These are phyloP conservation scores for Terebella lapidaria DNA, from an alignment of 2,888 invertebrate genomes.

Conservation along the genomic window DNA sequence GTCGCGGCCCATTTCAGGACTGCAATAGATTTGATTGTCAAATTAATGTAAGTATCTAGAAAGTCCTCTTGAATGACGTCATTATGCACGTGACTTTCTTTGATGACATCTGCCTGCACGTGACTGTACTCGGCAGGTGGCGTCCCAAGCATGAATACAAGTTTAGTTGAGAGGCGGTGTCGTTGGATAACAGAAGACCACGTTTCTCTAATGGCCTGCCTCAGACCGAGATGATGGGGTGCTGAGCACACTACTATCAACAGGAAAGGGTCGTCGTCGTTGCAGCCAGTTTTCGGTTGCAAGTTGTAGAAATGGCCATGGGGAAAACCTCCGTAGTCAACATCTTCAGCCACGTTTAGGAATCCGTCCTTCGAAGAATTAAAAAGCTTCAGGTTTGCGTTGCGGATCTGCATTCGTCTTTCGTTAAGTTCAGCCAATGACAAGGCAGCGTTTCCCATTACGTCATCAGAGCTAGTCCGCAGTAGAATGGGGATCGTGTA, in stretches of 20 bases:
- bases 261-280: not conserved
- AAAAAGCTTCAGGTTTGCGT: not conserved
- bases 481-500: not conserved
- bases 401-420: not conserved
- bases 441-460: not conserved
- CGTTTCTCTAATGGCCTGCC: conserved; percentile 10
- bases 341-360: no score
- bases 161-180: not conserved
- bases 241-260: conserved; percentile 7
- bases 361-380: not conserved
- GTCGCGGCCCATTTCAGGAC: conserved; percentile 7
- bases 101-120: not conserved
- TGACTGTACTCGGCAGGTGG: not conserved
- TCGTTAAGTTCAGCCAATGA: not conserved
- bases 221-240: conserved; percentile 1
- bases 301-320: not conserved
- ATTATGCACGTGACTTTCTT: conserved; percentile 7
- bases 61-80: conserved; percentile 11
- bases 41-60: conserved; percentile 10
- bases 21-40: conserved; percentile 12
- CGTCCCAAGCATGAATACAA: conserved; percentile 8
- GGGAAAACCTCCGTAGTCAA: not conserved
- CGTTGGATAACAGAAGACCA: not conserved
- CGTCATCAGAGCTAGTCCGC: not conserved
- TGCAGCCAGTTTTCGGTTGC: not conserved